These are phyloP conservation scores for Nasonovia ribisnigri DNA, from an alignment of 2,888 invertebrate genomes.

Conservation along the genomic window DNA sequence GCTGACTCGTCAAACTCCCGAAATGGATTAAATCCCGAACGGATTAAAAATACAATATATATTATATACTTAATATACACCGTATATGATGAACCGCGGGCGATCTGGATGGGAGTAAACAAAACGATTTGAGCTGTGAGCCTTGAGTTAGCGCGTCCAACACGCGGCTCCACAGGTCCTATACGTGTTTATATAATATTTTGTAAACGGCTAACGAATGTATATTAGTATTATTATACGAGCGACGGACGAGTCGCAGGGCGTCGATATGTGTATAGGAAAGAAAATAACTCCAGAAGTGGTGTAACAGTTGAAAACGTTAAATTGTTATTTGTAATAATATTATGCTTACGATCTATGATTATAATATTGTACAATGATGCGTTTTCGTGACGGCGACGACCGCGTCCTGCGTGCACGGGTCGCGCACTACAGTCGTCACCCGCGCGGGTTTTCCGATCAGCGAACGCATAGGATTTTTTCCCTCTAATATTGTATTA, in stretches of 20 bases:
- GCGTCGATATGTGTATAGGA: not conserved
- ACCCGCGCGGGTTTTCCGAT: not conserved
- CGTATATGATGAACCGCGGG: not conserved
- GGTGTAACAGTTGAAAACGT: not conserved
- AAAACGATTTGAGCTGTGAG: not conserved
- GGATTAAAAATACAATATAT: not conserved
- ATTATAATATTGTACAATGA: not conserved
- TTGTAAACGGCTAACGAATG: not conserved
- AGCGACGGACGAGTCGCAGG: not conserved
- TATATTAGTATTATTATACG: not conserved
- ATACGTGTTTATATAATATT: not conserved
- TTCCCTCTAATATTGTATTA: not conserved
- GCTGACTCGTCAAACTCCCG: not conserved
- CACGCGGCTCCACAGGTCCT: not conserved
- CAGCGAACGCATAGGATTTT: not conserved
- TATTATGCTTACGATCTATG: not conserved
- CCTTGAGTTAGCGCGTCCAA: not conserved
- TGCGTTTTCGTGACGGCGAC: not conserved
- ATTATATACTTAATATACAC: not conserved
- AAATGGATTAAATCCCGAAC: conserved; percentile 10
- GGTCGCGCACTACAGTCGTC: not conserved
- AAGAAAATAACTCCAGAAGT: not conserved
- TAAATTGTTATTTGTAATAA: not conserved
- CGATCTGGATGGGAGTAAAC: conserved; percentile 23
- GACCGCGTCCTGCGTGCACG: not conserved